Percentiles rank a stretch among this genome's conserved stretches.
Evolutionary conservation across 2,113 vertebrate genomes (phyloP).

Genomic region (Psettodes erumei): DNA sequence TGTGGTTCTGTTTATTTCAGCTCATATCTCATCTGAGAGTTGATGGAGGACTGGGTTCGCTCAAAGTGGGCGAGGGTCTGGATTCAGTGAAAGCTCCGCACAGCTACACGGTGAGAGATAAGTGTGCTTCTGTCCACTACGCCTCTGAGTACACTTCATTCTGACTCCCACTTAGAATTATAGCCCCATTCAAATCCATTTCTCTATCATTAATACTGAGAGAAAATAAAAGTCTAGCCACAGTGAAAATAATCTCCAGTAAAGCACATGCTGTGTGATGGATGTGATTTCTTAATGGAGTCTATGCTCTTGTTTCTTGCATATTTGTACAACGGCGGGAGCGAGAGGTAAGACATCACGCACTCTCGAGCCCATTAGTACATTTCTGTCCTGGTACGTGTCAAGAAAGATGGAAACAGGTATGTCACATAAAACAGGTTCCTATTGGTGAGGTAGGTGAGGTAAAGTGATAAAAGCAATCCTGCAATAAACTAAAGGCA

Average conservation of each 20-base stretch:
- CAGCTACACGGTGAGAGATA: conserved; percentile 22
- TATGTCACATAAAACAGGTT: not conserved
- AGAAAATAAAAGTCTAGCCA: conserved; percentile 51
- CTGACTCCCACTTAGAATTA: conserved; percentile 49
- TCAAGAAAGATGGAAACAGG: conserved; percentile 37
- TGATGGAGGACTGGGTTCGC: conserved; percentile 17
- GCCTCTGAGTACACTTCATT: conserved; percentile 24
- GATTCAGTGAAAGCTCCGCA: conserved; percentile 3
- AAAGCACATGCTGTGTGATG: conserved; percentile 48
- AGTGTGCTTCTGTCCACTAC: conserved; percentile 30
- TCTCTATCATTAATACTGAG: conserved; percentile 39
- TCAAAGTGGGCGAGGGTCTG: not conserved
- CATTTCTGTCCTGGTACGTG: conserved; percentile 30
- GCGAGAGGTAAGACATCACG: conserved; percentile 31
- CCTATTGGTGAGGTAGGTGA: not conserved
- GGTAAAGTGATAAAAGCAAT: not conserved
- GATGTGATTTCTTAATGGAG: conserved; percentile 69
- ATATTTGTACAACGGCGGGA: conserved; percentile 61
- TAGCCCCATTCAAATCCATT: conserved; percentile 31
- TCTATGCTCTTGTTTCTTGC: conserved; percentile 42
- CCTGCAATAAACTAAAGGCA: not conserved
- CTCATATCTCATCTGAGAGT: conserved; percentile 1
- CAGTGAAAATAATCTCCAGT: conserved; percentile 44
- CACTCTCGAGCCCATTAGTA: conserved; percentile 43
- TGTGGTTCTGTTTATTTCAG: conserved; percentile 21